Evolutionary conservation across 2,888 invertebrate genomes (phyloP).

Genomic region (Chalcis sispes): DNA sequence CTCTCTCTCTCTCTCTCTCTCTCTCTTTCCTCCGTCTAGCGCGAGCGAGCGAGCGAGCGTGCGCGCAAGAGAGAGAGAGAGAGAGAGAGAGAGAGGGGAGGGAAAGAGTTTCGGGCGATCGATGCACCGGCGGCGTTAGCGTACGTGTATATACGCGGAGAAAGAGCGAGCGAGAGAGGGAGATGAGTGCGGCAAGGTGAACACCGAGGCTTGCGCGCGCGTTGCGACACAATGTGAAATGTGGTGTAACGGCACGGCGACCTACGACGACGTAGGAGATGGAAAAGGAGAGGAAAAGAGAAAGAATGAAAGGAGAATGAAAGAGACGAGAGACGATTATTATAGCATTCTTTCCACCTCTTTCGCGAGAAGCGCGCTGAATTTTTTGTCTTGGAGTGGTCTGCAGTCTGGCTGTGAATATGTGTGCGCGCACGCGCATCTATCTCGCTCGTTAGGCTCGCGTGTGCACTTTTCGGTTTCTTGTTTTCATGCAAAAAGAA

Average conservation of each 20-base stretch:
- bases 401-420: too few species aligned
- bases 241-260: conserved; percentile 51
- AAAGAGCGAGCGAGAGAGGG: not conserved
- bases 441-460: too few species aligned
- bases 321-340: conserved; percentile 14
- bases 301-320: not conserved
- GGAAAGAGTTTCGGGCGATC: conserved; percentile 11
- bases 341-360: conserved; percentile 31
- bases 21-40: not conserved
- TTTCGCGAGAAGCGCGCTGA: not conserved
- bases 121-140: conserved; percentile 5
- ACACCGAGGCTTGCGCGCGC: conserved; percentile 16
- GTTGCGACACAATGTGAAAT: conserved; percentile 53
- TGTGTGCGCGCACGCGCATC: not conserved
- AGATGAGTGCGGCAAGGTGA: conserved; percentile 22
- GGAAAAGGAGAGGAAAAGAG: conserved; percentile 2
- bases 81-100: not conserved
- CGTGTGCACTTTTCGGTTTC: not conserved
- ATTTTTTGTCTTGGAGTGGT: conserved; percentile 22
- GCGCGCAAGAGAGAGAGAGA: not conserved
- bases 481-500: too few species aligned
- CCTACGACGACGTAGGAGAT: conserved; percentile 15
- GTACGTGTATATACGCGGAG: not conserved
- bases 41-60: not conserved
- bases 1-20: too few species aligned